Evolutionary conservation across 2,797 vertebrate species (phyloP).

Genomic region (Hephaestus fuliginosus): DNA sequence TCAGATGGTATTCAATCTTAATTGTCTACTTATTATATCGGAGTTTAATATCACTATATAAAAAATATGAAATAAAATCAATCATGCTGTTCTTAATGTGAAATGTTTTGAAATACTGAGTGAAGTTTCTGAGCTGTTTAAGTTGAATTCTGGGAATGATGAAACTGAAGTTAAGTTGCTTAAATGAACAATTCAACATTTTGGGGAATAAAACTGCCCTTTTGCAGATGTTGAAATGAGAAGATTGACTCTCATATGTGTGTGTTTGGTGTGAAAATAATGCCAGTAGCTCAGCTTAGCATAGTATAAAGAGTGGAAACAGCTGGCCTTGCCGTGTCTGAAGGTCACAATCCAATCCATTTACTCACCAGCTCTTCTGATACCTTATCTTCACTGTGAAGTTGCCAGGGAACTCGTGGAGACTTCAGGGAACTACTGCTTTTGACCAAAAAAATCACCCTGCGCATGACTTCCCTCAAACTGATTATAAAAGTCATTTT

Average conservation of each 20-base stretch:
- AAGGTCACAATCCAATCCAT: not conserved
- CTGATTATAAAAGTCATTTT: not conserved
- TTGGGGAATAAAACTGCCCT: not conserved
- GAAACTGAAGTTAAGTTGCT: not conserved
- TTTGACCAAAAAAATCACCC: not conserved
- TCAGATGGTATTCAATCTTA: not conserved
- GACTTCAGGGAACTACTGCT: not conserved
- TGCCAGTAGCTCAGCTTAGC: not conserved
- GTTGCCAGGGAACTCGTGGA: not conserved
- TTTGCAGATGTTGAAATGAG: not conserved
- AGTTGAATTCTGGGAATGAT: not conserved
- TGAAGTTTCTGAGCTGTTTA: not conserved
- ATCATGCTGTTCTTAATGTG: not conserved
- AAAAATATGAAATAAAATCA: slow-evolving; percentile 46
- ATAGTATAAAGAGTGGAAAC: not conserved
- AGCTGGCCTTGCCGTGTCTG: not conserved
- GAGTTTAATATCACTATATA: not conserved
- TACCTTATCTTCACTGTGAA: not conserved
- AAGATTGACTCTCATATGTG: not conserved
- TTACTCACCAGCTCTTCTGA: no score
- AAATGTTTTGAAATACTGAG: not conserved
- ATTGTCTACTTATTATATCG: not conserved
- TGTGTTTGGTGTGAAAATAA: not conserved
- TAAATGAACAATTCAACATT: not conserved
- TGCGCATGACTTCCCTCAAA: not conserved